Conservation (phyloP, 2,797 vertebrate genomes). For the Gymnodraco acuticeps region DNA sequence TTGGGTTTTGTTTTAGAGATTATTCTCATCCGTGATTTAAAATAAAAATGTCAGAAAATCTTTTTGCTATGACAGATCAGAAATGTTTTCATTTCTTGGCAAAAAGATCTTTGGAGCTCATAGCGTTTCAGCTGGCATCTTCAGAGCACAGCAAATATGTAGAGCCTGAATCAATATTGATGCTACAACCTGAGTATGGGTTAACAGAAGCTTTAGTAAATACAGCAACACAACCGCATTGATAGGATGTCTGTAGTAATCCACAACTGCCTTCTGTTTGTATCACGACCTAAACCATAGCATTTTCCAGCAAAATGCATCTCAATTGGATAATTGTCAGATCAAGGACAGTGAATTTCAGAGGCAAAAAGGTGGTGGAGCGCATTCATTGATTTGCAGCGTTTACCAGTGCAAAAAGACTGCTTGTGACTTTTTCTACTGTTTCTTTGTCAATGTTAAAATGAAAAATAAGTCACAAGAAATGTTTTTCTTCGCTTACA, state of each 20-base stretch:
- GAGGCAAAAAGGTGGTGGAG: conserved; percentile 1
- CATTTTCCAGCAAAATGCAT: conserved; percentile 19
- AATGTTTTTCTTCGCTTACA: neutral
- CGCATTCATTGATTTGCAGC: conserved; percentile 26
- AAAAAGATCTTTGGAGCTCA: conserved; percentile 11
- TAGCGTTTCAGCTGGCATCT: conserved; percentile 12
- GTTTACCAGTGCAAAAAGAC: neutral
- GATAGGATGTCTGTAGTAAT: conserved; percentile 24
- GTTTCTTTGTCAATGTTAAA: conserved; percentile 1
- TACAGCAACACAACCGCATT: conserved; percentile 7
- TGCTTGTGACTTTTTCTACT: neutral
- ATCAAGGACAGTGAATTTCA: conserved; percentile 26
- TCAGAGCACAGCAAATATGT: conserved; percentile 34
- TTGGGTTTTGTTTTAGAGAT: conserved; percentile 3
- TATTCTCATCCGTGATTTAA: conserved; percentile 2
- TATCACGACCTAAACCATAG: conserved; percentile 16
- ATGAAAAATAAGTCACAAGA: neutral
- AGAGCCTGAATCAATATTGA: conserved; percentile 33
- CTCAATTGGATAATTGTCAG: conserved; percentile 26
- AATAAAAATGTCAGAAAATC: conserved; percentile 10
- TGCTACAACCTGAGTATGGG: conserved; percentile 3
- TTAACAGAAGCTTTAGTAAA: conserved; percentile 34
- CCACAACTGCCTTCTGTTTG: conserved; percentile 18
- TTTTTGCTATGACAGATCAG: conserved; percentile 15
- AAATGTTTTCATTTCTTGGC: conserved; percentile 14